Percentiles rank a stretch among this genome's conserved stretches.
Conservation (phyloP, 2,888 invertebrate species). For the Cheilosia vernalis region DNA sequence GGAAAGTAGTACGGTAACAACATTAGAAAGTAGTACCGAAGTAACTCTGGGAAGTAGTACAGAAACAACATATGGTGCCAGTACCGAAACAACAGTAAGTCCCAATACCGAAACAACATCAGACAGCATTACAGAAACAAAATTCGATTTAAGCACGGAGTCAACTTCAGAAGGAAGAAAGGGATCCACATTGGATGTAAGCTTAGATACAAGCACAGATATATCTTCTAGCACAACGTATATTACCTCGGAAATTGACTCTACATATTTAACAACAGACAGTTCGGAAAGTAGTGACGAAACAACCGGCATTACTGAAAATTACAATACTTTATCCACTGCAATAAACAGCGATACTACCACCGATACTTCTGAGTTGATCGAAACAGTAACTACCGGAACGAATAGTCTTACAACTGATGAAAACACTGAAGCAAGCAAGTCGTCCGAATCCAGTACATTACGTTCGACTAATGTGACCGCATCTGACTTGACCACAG, state of each 20-base stretch:
- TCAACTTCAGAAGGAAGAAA: background rate
- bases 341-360: conserved; percentile 11
- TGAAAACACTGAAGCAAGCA: conserved; percentile 17
- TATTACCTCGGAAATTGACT: no score
- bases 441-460: conserved; percentile 19
- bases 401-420: conserved; percentile 8
- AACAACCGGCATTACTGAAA: conserved; percentile 52
- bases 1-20: conserved; percentile 74
- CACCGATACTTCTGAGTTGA: conserved; percentile 24
- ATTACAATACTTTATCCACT: conserved; percentile 1
- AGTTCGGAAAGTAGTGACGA: background rate
- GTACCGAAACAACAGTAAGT: background rate
- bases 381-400: conserved; percentile 11
- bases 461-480: background rate
- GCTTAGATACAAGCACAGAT: no score
- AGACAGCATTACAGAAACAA: background rate
- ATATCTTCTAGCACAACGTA: no score
- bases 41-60: conserved; percentile 72
- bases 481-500: conserved; percentile 32
- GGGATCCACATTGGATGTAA: no score
- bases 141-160: background rate
- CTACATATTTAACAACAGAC: no score
- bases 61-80: background rate
- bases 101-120: conserved; percentile 32
- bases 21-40: conserved; percentile 75